Evolutionary conservation across 1,140 invertebrate species (phyloP), one percentile per base, ranked within the genome.

Genomic region (Callitettix versicolor): DNA sequence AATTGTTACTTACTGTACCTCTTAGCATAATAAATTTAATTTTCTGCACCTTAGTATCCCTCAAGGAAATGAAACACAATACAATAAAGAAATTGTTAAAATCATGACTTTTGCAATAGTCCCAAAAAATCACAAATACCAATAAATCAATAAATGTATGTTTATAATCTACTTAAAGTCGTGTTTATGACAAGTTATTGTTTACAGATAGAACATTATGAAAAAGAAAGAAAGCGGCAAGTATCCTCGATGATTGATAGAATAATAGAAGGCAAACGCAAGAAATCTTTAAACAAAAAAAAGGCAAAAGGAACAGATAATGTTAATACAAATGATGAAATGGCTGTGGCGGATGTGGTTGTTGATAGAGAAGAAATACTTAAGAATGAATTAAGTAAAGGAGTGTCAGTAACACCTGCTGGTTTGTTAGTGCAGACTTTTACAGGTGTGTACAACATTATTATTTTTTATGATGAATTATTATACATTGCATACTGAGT

Each of bases 181-280:
- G 3, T 18, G 3, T 14, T 41, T 41, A 15, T n/a, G 3, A 14
- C 3, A 18, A 48, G 51, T 26, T 41, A 52, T 50, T 52, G 49
- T 59, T 58, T 60, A 68, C 52, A 65, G 71, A 60, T 71, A 55
- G 68, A 78, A 58, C 72, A 73, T 47, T 76, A 80, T 57, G 76
- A 69, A 63, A 73, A 78, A 57, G 73, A 77, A 59, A 76, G 79
- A 68, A 75, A 75, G 53, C 69, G 77, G 62, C 72, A 78, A 64
- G 73, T 82, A 22, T 57, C 65, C 20, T 63, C 67, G 5, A 73
- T 78, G 58, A 75, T 82, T 61, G 75, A 77, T 11, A 73, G 73
- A 64, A 85, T 86, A 54, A 65, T 82, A 3, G 75, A 76, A 55
- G 83, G 82, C 1, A 85, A 84, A 57, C 75, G 72, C 58, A 73